phyloP scores from a whole-genome alignment of 2,113 vertebrate genomes.

The Manacus vitellinus region DNA sequence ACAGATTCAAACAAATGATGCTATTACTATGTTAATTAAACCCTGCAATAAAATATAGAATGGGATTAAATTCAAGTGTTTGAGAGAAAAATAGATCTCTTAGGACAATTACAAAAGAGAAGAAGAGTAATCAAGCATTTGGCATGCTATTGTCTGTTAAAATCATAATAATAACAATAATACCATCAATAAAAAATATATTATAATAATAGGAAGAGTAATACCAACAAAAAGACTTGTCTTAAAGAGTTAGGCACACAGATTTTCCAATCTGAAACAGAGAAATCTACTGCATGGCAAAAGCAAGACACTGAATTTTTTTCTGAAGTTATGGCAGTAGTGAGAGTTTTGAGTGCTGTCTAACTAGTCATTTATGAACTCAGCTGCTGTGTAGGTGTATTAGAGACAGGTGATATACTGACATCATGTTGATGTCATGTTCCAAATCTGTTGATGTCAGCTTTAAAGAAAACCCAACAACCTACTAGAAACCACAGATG shows the following conservation, averaged over 20 bases:
- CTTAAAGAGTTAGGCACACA: background rate
- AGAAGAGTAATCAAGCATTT: background rate
- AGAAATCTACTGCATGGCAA: background rate
- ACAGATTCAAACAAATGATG: constrained; percentile 9
- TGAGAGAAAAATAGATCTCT: background rate
- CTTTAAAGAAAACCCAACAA: background rate
- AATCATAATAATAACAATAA: background rate
- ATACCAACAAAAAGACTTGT: background rate
- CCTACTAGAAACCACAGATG: background rate
- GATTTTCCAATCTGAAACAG: background rate
- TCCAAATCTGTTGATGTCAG: background rate
- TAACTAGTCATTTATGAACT: background rate
- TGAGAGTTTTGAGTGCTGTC: background rate
- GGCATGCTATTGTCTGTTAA: background rate
- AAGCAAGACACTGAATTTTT: background rate
- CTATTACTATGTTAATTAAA: constrained; percentile 8
- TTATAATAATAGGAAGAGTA: background rate
- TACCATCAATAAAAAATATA: background rate
- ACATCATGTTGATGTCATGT: accelerated
- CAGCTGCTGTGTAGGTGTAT: background rate
- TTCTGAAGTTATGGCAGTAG: background rate
- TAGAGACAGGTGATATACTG: background rate
- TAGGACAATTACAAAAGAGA: background rate
- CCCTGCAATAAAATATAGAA: background rate
- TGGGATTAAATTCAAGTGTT: background rate